Evolutionary conservation across 2,113 vertebrate species (phyloP).

Genomic region (Myodes glareolus): DNA sequence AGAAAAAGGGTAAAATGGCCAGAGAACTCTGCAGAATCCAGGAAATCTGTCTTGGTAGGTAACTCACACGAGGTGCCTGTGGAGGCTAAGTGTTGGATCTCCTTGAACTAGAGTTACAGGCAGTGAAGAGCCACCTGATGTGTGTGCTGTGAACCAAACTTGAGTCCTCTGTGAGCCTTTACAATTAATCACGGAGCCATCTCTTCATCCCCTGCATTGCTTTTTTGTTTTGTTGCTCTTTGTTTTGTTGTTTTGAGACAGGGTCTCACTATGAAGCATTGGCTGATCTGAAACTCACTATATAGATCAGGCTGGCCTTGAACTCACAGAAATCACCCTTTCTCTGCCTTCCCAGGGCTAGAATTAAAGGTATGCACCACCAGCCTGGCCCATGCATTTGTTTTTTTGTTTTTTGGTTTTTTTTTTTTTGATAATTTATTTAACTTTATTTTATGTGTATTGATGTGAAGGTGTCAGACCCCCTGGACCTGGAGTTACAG

Average conservation of each 20-base stretch:
- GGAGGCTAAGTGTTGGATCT: neutral
- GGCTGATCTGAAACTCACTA: neutral
- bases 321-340: neutral
- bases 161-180: neutral
- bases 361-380: neutral
- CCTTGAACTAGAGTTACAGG: neutral
- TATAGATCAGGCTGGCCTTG: neutral
- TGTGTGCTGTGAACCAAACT: neutral
- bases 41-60: neutral
- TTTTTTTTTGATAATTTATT: neutral
- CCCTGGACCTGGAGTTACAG: too few species aligned
- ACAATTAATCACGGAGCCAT: neutral
- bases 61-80: neutral
- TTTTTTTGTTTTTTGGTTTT: too few species aligned
- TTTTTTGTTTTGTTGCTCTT: too few species aligned
- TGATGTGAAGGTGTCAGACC: too few species aligned
- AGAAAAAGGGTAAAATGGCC: neutral
- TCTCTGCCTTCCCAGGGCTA: neutral
- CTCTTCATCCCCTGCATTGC: neutral
- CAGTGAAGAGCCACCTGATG: neutral
- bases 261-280: neutral
- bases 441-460: too few species aligned
- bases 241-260: neutral
- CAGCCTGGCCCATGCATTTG: neutral
- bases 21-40: neutral